Evolutionary conservation across 2,113 vertebrate genomes (phyloP).

Genomic region (Cyprinodon variegatus): DNA sequence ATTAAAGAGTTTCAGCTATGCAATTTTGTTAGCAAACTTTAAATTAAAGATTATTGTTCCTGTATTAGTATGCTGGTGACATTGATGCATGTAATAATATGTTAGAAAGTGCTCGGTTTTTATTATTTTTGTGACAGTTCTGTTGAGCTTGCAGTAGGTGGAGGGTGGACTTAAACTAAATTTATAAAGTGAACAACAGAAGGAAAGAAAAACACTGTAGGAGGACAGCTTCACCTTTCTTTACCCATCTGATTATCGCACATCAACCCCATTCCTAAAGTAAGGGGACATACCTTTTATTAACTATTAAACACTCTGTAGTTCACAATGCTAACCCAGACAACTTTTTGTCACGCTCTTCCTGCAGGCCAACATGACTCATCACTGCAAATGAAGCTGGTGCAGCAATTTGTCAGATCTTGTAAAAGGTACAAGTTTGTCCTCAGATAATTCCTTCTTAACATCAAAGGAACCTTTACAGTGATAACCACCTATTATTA

Average conservation of each 20-base stretch:
- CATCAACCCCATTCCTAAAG: background rate
- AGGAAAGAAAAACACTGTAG: background rate
- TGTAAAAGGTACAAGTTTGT: slow-evolving; percentile 12
- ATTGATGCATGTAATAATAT: slow-evolving; percentile 13
- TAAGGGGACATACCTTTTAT: background rate
- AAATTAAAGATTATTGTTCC: background rate
- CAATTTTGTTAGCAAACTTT: background rate
- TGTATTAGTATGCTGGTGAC: background rate
- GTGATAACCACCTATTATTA: slow-evolving; percentile 12
- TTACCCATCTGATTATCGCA: background rate
- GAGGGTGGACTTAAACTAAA: slow-evolving; percentile 12
- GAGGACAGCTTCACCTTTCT: background rate
- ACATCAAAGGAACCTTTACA: slow-evolving; percentile 1
- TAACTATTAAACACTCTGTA: slow-evolving; percentile 3
- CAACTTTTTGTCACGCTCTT: slow-evolving; percentile 32
- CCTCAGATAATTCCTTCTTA: slow-evolving; percentile 10
- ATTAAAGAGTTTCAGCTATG: background rate
- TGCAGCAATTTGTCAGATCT: slow-evolving; percentile 10
- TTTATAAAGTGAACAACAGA: background rate
- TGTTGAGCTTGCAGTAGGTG: slow-evolving; percentile 1
- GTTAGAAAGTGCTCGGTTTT: background rate
- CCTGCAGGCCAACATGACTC: slow-evolving; percentile 32
- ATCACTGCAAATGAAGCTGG: slow-evolving; percentile 8
- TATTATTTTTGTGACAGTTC: slow-evolving; percentile 15
- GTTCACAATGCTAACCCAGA: slow-evolving; percentile 3